Evolutionary conservation across 2,113 vertebrate species (phyloP), one percentile per base, ranked within the genome.

Genomic region (Calypte anna): DNA sequence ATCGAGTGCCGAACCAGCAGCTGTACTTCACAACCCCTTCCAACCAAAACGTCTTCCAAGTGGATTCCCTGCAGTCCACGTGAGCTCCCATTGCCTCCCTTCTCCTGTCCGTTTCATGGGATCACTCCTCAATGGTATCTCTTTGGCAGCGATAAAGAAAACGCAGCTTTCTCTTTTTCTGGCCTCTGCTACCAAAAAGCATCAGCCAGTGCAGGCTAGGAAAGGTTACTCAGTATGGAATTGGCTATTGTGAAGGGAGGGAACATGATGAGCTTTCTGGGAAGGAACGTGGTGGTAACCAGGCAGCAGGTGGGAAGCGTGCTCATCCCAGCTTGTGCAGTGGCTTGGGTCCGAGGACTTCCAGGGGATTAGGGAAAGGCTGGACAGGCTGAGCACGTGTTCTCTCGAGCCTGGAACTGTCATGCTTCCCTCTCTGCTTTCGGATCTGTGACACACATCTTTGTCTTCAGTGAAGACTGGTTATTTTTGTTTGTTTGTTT

Each of bases 1-100:
- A 99, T 93, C 98, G 99, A 11, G 96, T 99, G 21, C 97, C 98
- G 0, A 94, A 97, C 21, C 99, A 99, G 96, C 96, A 98, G 98
- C 59, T 98, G 18, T 98, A 99, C 97, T 98, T 99, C 98, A 99
- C 99, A 91, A 98, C 98, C 2, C 99, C 99, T 63, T 98, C 99
- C 95, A 99, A 99, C 97, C 99, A 99, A 98, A 99, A 99, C 10
- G 99, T 99, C 97, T 99, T 99, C 97, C 99, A 99, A 90, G 98
- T 99, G 97, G 99, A 99, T 98, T 98, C 99, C 20, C 96, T 99
- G 93, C 98, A 99, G 97, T 99, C 99, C 96, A 99, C 99, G 98
- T 99, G 99, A 99, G 97, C 94, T n/a, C 86, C 64, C 14, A 30
- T 7, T 15, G 2, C 24, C 72, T 28, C 54, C 51, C 53, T 44